Evolutionary conservation across 2,797 vertebrate genomes (phyloP), one percentile per base, ranked within the genome.

Genomic region (Rachycentron canadum): DNA sequence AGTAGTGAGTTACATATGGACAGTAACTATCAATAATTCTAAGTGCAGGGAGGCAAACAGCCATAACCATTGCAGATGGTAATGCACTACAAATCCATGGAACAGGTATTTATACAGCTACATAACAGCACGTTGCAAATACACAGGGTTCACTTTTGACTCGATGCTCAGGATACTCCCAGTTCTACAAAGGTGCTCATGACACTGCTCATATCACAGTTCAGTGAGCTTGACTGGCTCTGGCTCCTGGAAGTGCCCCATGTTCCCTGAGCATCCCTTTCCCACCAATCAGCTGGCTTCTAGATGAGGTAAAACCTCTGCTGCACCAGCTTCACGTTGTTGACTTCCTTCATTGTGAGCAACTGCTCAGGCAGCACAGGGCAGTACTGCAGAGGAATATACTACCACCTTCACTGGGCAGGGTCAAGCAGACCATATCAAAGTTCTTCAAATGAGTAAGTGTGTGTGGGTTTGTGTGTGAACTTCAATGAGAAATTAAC

Each of bases 401-500:
- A 45, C 50, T 16, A n/a, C 56, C 52, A n/a, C 40, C 19, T 58
- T 53, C 13, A 57, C 19, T 38, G 14, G 41, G 21, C 62, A 63
- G 19, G 13, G 16, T 62, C 16, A 32, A 53, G 30, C 3, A 60
- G 3, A 67, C 13, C 19, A 40, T 41, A 63, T 71, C 5, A 40
- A 36, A 50, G 59, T 68, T 63, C 52, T 68, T 49, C 11, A n/a
- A 17, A 50, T 52, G 52, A 19, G 19, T 30, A 40, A 3, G 23
- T 26, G 7, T 64, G 52, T 52, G 25, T 64, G 59, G 2, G 45
- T 60, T 38, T 59, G 9, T 58, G 23, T 55, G 1, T 62, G 10
- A 52, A 21, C 11, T 60, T 67, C 43, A 45, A 23, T 7, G 21
- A 84, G 28, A 83, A 59, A 68, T 28, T 67, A 65, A 86, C 77